Evolutionary conservation across 2,888 invertebrate species (phyloP), one percentile per base, ranked within the genome.

Genomic region (Eupithecia vulgata): DNA sequence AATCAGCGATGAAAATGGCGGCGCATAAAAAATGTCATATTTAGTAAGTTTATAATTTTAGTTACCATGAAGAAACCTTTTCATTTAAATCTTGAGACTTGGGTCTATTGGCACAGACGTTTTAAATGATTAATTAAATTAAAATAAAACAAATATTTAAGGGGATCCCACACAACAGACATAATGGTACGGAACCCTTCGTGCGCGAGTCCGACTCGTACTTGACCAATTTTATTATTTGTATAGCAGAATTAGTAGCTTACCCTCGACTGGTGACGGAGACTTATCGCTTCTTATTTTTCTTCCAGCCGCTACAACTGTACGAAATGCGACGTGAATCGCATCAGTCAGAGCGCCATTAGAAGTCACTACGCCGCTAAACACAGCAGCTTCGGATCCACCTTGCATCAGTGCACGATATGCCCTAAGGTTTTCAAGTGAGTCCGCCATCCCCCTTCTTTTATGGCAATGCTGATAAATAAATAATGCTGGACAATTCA

Each of bases 241-340:
- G 13, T 10, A 7, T 13, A 40, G 40, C 40, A 40, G 13, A 40
- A 40, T 40, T 12, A 40, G 35, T 35, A 35, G 6, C 1, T 35
- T 35, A 35, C 6, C 35, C 35, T 30, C 4, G 30, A 30, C n/a
- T n/a, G n/a, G n/a, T n/a, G n/a, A n/a, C n/a, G n/a, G n/a, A n/a
- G n/a, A n/a, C 42, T 42, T 5, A 34, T 7, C 15, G 17, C 34
- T 4, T 30, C n/a, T 45, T 69, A 61, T 42, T 48, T 71, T 5
- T 45, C 13, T 40, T 67, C 34, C 82, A 92, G 92, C 42, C 87
- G 88, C 0, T 74, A 71, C 81, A 83, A 68, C 74, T 80, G 12
- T 84, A 85, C 0, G 76, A 90, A 0, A 82, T 86, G n/a, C 89
- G 89, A 73, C 91, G 21, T 57, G 7, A n/a, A 13, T 0, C 69